A percentile compares a stretch with the other conserved stretches of the same genome.
phyloP scores from a whole-genome alignment of 2,113 vertebrate genomes.

The Phylloscopus trochiloides region DNA sequence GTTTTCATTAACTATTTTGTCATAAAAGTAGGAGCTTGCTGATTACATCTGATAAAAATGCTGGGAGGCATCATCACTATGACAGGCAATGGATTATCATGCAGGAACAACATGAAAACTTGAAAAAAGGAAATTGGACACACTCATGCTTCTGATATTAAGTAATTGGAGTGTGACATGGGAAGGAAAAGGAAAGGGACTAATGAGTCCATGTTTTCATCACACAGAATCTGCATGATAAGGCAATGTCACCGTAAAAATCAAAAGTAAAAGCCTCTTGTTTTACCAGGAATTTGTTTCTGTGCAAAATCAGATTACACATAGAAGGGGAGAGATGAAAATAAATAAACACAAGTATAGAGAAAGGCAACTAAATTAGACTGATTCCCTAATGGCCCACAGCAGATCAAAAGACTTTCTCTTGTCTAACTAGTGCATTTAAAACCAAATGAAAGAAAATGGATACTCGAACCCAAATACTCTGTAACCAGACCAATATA shows the following conservation, averaged over 20 bases:
- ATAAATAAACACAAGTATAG: background rate
- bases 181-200: background rate
- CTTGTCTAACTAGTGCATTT: background rate
- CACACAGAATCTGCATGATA: background rate
- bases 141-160: background rate
- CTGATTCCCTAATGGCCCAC: background rate
- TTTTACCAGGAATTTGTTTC: background rate
- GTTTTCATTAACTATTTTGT: background rate
- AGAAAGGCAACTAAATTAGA: background rate
- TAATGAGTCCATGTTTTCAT: background rate
- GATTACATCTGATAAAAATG: background rate
- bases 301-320: background rate
- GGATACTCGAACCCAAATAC: background rate
- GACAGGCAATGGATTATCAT: background rate
- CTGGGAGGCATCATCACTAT: background rate
- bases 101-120: background rate
- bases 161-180: background rate
- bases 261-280: background rate
- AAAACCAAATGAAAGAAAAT: background rate
- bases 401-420: background rate
- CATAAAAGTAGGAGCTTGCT: background rate
- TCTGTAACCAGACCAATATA: background rate
- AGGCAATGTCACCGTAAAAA: background rate
- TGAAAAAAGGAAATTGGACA: background rate
- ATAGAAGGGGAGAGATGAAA: background rate